Conservation (phyloP, 2,888 invertebrate species). For the Phengaris arion region DNA sequence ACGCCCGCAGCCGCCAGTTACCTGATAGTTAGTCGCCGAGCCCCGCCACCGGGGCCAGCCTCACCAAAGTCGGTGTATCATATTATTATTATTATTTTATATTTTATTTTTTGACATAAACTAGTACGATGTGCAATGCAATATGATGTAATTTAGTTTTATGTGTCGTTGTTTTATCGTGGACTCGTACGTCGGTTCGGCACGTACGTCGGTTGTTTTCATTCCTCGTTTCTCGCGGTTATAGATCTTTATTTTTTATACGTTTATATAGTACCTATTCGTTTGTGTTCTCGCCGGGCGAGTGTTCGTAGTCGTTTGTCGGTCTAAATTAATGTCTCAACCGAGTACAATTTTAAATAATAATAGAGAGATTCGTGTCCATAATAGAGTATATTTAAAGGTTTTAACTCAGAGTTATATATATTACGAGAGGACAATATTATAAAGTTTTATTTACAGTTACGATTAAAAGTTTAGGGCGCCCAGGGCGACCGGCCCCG, state of each 20-base stretch:
- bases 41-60: constrained; percentile 33
- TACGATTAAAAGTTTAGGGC: constrained; percentile 51
- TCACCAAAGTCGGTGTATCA: constrained; percentile 53
- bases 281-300: constrained; percentile 50
- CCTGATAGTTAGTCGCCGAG: constrained; percentile 55
- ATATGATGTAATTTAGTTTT: constrained; percentile 37
- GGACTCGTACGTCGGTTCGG: constrained; percentile 42
- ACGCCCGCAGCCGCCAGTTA: constrained; percentile 48
- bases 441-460: constrained; percentile 74
- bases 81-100: constrained; percentile 35
- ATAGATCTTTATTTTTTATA: constrained; percentile 79
- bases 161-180: constrained; percentile 37
- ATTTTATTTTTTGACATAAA: constrained; percentile 41
- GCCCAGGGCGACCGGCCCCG: constrained; percentile 36
- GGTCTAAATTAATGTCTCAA: constrained; percentile 68
- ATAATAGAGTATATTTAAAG: constrained; percentile 71
- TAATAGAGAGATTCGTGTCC: constrained; percentile 65
- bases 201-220: constrained; percentile 54
- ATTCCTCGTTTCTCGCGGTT: constrained; percentile 71
- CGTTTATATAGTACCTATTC: constrained; percentile 52
- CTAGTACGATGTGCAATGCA: constrained; percentile 41
- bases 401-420: constrained; percentile 73
- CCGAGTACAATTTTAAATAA: constrained; percentile 70
- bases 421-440: constrained; percentile 73
- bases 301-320: constrained; percentile 57